A percentile compares a stretch with the other conserved stretches of the same genome.
phyloP scores from a whole-genome alignment of 2,797 vertebrate species.

The Enteromius paludinosus region DNA sequence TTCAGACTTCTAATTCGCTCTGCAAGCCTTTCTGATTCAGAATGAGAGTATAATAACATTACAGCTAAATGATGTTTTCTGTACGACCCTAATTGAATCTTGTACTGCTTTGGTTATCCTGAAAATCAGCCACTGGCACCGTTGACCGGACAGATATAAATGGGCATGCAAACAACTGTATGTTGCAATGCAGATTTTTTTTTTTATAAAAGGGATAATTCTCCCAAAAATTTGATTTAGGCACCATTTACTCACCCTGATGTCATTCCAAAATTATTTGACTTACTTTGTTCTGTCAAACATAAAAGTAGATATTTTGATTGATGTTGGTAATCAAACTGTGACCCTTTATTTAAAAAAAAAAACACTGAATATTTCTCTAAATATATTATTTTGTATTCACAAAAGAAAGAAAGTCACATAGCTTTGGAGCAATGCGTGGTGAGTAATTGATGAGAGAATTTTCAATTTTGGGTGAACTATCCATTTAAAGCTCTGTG shows the following conservation, averaged over 20 bases:
- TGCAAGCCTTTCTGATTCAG: conserved; percentile 9
- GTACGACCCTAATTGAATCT: neutral
- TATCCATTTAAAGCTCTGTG: neutral
- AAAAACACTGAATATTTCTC: neutral
- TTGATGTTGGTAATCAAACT: neutral
- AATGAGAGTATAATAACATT: neutral
- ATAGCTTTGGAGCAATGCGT: neutral
- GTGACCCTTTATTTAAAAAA: neutral
- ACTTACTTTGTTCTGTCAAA: neutral
- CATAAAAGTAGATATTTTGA: neutral
- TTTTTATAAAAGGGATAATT: neutral
- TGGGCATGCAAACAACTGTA: neutral
- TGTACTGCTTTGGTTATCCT: neutral
- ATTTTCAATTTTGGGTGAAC: neutral
- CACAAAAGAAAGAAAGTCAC: neutral
- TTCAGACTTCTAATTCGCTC: conserved; percentile 1
- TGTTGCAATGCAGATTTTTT: neutral
- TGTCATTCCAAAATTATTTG: neutral
- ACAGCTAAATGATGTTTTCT: neutral
- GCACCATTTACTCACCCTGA: neutral
- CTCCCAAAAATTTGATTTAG: neutral
- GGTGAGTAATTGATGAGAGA: neutral
- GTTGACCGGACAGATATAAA: neutral
- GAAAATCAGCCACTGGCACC: neutral
- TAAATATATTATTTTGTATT: neutral